Percentiles rank a stretch among this genome's conserved stretches.
Evolutionary conservation across 2,888 invertebrate species (phyloP).

Genomic region (Meiosimyza decipiens): DNA sequence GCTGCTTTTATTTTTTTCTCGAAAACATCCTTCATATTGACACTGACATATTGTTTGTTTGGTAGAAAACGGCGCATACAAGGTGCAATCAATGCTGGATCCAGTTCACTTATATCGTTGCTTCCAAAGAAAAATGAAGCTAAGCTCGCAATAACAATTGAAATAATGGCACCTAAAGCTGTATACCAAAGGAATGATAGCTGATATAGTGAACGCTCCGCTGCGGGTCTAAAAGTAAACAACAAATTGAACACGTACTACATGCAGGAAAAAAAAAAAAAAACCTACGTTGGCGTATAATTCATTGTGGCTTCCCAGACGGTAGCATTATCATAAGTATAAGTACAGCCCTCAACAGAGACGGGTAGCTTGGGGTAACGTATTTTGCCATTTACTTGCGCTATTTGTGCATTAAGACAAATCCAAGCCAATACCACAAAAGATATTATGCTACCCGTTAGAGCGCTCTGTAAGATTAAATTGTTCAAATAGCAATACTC

Average conservation of each 20-base stretch:
- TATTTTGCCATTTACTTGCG: slow-evolving; percentile 73
- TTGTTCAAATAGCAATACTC: background rate
- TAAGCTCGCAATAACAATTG: slow-evolving; percentile 71
- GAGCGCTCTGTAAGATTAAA: slow-evolving; percentile 71
- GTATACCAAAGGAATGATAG: slow-evolving; percentile 82
- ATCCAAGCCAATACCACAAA: slow-evolving; percentile 75
- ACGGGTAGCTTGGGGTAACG: slow-evolving; percentile 71
- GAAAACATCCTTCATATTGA: slow-evolving; percentile 50
- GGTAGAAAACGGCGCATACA: slow-evolving; percentile 70
- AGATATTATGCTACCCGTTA: slow-evolving; percentile 75
- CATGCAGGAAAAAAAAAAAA: background rate
- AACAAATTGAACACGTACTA: background rate
- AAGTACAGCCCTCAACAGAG: slow-evolving; percentile 68
- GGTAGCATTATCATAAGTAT: slow-evolving; percentile 57
- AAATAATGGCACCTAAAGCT: slow-evolving; percentile 72
- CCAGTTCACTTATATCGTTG: slow-evolving; percentile 69
- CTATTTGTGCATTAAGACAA: slow-evolving; percentile 76
- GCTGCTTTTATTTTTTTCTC: slow-evolving; percentile 28
- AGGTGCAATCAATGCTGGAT: slow-evolving; percentile 74
- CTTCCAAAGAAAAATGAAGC: slow-evolving; percentile 70
- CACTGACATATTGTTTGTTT: slow-evolving; percentile 45
- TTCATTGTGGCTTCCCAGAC: slow-evolving; percentile 48
- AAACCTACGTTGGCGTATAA: slow-evolving; percentile 51
- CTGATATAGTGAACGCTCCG: slow-evolving; percentile 67
- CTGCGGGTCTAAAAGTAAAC: slow-evolving; percentile 49